A percentile compares a stretch with the other conserved stretches of the same genome.
Evolutionary conservation across 2,113 vertebrate genomes (phyloP).

Genomic region (Paramisgurnus dabryanus): DNA sequence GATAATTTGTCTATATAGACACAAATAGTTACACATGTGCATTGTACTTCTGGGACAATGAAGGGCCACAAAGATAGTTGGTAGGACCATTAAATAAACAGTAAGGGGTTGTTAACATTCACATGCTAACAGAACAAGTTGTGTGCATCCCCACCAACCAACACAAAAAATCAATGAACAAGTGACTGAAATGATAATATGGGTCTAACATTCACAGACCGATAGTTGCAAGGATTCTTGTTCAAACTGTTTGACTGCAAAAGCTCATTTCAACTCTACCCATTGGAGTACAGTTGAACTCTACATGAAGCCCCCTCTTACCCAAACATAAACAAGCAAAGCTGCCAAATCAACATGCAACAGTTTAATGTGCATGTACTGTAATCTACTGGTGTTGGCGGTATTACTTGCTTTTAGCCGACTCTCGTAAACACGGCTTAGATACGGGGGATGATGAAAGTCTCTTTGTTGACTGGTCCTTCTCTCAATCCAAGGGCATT

Average conservation of each 20-base stretch:
- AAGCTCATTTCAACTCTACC: background rate
- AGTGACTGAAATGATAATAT: background rate
- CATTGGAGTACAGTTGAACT: background rate
- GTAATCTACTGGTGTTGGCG: slow-evolving; percentile 42
- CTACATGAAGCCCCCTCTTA: background rate
- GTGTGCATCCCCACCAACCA: too few relatives aligned
- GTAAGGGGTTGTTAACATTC: too few relatives aligned
- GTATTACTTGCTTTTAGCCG: background rate
- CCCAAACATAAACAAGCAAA: background rate
- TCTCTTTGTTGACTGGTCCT: slow-evolving; percentile 48
- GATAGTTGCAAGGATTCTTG: background rate
- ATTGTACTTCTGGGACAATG: too few relatives aligned
- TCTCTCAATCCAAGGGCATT: slow-evolving; percentile 67
- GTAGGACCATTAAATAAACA: too few relatives aligned
- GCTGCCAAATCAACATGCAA: slow-evolving; percentile 21
- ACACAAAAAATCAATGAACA: too few relatives aligned
- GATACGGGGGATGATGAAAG: slow-evolving; percentile 31
- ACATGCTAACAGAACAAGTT: too few relatives aligned
- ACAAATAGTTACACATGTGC: too few relatives aligned
- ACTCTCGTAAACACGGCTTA: slow-evolving; percentile 52
- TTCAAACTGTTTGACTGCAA: background rate
- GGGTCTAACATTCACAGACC: background rate
- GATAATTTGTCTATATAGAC: too few relatives aligned
- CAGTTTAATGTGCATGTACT: slow-evolving; percentile 25
- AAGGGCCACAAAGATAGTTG: too few relatives aligned